Evolutionary conservation across 2,888 invertebrate species (phyloP).

Genomic region (Microchrysa polita): DNA sequence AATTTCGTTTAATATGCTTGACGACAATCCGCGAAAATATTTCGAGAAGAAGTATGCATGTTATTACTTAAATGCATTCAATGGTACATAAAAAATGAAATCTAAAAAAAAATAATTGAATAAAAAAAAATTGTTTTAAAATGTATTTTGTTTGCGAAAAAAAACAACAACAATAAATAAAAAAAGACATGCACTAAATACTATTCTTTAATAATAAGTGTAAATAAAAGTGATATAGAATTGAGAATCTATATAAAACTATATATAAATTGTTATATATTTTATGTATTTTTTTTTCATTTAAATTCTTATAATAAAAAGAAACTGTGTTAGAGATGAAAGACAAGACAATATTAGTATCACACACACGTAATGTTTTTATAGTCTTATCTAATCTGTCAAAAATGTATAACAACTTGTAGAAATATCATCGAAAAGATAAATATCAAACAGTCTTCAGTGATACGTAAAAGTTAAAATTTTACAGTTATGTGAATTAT

Average conservation of each 20-base stretch:
- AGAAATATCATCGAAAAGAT: too few species aligned
- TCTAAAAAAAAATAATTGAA: too few species aligned
- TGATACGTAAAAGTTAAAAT: neutral
- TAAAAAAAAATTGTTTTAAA: neutral
- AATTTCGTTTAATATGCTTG: too few species aligned
- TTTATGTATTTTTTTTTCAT: neutral
- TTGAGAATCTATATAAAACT: conserved; percentile 8
- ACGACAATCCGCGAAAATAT: too few species aligned
- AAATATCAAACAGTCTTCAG: neutral
- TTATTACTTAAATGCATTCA: too few species aligned
- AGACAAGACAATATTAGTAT: too few species aligned
- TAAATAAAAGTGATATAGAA: conserved; percentile 26
- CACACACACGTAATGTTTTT: too few species aligned
- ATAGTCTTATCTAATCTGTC: too few species aligned
- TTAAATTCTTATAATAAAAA: neutral
- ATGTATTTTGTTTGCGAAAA: neutral
- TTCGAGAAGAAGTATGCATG: too few species aligned
- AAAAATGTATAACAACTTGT: too few species aligned
- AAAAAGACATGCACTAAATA: neutral
- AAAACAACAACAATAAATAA: neutral
- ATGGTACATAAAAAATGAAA: too few species aligned
- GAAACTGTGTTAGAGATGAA: neutral
- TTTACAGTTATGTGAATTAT: neutral
- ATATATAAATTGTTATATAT: conserved; percentile 9
- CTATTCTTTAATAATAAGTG: conserved; percentile 16